A percentile compares a stretch with the other conserved stretches of the same genome.
These are phyloP conservation scores for Microtus oregoni DNA, from an alignment of 2,113 vertebrate species.

Conservation along the genomic window DNA sequence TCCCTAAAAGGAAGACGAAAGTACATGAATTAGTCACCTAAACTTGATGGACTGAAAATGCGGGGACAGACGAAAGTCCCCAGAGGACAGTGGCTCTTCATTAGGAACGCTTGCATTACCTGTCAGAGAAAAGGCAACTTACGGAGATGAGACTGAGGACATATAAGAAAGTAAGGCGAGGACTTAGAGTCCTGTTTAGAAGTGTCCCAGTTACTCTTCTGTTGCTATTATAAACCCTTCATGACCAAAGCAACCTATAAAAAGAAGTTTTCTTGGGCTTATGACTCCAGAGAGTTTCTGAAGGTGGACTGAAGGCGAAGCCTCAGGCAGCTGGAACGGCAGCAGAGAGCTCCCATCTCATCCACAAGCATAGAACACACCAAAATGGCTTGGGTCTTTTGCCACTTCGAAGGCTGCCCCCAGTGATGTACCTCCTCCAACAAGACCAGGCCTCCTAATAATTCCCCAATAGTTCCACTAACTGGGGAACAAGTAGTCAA, in stretches of 20 bases:
- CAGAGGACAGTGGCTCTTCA: background rate
- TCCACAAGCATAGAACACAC: background rate
- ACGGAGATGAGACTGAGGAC: background rate
- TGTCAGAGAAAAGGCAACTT: background rate
- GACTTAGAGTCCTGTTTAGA: background rate
- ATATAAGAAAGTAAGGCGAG: background rate
- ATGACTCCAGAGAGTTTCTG: background rate
- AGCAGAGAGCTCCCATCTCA: background rate
- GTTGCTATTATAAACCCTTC: background rate
- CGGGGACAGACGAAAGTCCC: background rate
- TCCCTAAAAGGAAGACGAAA: background rate
- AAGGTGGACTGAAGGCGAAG: background rate
- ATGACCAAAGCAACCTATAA: background rate
- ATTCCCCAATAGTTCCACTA: background rate
- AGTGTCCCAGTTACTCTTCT: background rate
- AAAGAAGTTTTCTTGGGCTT: background rate
- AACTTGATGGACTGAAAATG: background rate
- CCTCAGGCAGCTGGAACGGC: background rate
- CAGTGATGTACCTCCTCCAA: background rate
- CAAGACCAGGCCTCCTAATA: background rate
- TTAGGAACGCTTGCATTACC: background rate
- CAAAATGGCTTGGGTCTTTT: background rate
- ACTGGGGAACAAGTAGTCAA: background rate
- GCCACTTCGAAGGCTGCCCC: background rate
- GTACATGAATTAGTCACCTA: background rate